Conservation (phyloP, 2,888 invertebrate genomes). For the Agrochola litura region DNA sequence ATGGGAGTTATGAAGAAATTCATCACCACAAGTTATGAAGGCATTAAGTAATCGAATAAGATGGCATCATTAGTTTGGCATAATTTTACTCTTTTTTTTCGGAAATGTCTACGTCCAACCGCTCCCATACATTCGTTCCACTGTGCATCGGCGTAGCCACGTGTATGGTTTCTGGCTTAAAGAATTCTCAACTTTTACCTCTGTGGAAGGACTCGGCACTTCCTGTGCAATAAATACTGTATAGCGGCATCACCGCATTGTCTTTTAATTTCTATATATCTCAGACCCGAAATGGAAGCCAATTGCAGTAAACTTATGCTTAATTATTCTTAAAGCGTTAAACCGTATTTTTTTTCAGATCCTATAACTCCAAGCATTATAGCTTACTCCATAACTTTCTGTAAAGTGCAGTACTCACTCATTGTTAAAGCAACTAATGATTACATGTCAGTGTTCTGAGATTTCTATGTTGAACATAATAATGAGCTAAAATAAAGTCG, state of each 20-base stretch:
- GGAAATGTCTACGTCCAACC: too few species aligned
- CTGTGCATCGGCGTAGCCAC: too few species aligned
- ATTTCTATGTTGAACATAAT: conserved; percentile 10
- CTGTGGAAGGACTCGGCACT: background rate
- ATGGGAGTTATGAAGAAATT: too few species aligned
- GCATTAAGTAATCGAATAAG: too few species aligned
- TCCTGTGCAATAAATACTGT: background rate
- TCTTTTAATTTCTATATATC: background rate
- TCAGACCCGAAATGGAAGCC: background rate
- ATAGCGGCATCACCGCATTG: background rate
- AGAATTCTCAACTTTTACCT: background rate
- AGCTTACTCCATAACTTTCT: background rate
- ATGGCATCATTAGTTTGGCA: too few species aligned
- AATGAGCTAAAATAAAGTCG: conserved; percentile 52
- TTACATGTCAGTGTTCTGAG: background rate
- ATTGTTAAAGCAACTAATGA: background rate
- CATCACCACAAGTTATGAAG: too few species aligned
- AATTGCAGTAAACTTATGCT: background rate
- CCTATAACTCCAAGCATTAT: background rate
- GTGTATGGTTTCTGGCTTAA: background rate
- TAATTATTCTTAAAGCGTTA: background rate
- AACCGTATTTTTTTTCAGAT: background rate
- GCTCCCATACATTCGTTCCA: too few species aligned
- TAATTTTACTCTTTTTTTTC: too few species aligned
- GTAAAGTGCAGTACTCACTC: background rate